phyloP scores from a whole-genome alignment of 2,888 invertebrate species.

The Lasioglossum vierecki region DNA sequence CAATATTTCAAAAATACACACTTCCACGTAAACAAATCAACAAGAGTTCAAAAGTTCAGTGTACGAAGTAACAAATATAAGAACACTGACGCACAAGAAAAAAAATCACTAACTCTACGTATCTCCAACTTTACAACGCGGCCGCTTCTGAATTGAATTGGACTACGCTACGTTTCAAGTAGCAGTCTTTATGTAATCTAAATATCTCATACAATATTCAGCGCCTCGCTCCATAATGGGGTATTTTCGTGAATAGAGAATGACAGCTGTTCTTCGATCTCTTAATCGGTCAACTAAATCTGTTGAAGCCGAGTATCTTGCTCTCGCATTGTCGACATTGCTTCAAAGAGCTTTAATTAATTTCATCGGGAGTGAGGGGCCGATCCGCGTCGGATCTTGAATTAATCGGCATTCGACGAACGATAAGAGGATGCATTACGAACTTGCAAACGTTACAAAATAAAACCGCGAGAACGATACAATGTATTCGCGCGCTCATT shows the following conservation, averaged over 20 bases:
- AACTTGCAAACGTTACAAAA: slow-evolving; percentile 31
- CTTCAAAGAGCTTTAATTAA: neutral
- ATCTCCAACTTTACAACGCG: neutral
- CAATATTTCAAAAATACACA: neutral
- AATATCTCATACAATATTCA: neutral
- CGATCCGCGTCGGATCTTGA: neutral
- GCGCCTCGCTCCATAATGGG: neutral
- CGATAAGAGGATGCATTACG: neutral
- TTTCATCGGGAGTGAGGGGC: neutral
- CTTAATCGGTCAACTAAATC: neutral
- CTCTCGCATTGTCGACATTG: neutral
- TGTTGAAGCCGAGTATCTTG: neutral
- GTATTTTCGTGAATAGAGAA: neutral
- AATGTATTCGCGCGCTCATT: slow-evolving; percentile 39
- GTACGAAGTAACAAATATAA: neutral
- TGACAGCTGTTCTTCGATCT: neutral
- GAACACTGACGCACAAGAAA: neutral
- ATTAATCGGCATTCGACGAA: neutral
- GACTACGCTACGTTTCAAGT: neutral
- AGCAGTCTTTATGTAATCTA: neutral
- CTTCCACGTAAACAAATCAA: neutral
- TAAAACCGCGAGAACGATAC: slow-evolving; percentile 10
- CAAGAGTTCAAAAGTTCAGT: neutral
- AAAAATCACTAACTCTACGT: neutral
- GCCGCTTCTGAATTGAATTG: neutral